A percentile compares a stretch with the other conserved stretches of the same genome.
These are phyloP conservation scores for Liodrosophila aerea DNA, from an alignment of 2,888 invertebrate species.

Conservation along the genomic window DNA sequence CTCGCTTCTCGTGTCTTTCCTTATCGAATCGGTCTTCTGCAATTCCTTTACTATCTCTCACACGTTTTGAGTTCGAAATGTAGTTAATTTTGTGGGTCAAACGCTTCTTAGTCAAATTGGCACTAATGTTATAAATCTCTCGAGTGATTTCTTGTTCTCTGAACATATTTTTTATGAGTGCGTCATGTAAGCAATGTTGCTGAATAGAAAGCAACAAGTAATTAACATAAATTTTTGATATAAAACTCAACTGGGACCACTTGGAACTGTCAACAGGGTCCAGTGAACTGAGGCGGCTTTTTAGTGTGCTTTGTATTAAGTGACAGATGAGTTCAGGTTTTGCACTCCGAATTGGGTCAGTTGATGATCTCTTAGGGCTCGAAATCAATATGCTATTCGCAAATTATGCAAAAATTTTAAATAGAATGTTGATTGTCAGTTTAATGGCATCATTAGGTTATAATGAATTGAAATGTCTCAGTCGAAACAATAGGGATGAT, in stretches of 20 bases:
- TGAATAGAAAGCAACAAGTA: slow-evolving; percentile 61
- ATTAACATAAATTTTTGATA: slow-evolving; percentile 61
- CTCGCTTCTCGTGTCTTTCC: slow-evolving; percentile 12
- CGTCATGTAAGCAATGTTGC: no score
- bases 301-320: slow-evolving; percentile 26
- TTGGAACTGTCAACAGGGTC: slow-evolving; percentile 42
- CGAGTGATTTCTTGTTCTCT: slow-evolving; percentile 2
- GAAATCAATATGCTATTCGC: no score
- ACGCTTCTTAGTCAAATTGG: slow-evolving; percentile 30
- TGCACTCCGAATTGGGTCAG: slow-evolving; percentile 49
- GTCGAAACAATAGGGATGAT: slow-evolving; percentile 11
- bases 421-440: slow-evolving; percentile 48
- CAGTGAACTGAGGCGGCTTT: slow-evolving; percentile 27
- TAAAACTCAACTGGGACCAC: slow-evolving; percentile 29
- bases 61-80: slow-evolving; percentile 23
- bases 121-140: slow-evolving; percentile 54
- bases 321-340: slow-evolving; percentile 61
- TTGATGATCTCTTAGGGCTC: slow-evolving; percentile 40
- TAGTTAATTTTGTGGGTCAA: slow-evolving; percentile 32
- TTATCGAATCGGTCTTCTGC: background rate
- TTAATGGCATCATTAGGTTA: slow-evolving; percentile 47
- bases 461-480: slow-evolving; percentile 27
- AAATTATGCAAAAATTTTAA: slow-evolving; percentile 52
- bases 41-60: background rate
- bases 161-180: slow-evolving; percentile 19